These are phyloP conservation scores for Microtus pennsylvanicus DNA, from an alignment of 2,113 vertebrate species.

Conservation along the genomic window DNA sequence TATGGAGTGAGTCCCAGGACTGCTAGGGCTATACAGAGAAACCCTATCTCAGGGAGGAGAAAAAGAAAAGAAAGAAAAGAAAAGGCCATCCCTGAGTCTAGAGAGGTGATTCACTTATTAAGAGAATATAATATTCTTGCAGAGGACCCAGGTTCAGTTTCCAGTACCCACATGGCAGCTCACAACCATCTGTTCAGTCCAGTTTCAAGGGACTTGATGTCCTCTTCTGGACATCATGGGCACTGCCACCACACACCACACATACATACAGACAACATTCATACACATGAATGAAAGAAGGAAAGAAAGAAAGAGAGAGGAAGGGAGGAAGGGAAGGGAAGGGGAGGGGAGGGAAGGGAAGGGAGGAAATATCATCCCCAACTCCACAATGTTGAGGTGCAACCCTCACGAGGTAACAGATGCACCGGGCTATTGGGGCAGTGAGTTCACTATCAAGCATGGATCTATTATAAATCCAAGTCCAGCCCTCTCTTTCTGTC, in stretches of 20 bases:
- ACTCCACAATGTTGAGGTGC: not conserved
- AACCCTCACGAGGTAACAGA: not conserved
- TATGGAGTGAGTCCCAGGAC: not conserved
- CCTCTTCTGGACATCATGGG: not conserved
- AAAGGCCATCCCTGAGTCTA: not conserved
- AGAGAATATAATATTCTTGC: not conserved
- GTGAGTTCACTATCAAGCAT: not conserved
- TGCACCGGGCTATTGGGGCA: not conserved
- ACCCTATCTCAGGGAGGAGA: not conserved
- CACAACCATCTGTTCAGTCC: not conserved
- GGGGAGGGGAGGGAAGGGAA: fast-evolving
- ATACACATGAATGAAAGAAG: not conserved
- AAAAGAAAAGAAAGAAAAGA: too few species aligned
- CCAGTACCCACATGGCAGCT: not conserved
- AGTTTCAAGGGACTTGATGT: not conserved
- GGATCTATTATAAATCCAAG: not conserved
- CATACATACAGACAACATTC: not conserved
- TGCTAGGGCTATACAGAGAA: not conserved
- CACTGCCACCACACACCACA: not conserved
- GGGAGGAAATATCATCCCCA: too few species aligned
- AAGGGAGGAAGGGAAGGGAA: fast-evolving
- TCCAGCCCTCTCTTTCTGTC: not conserved
- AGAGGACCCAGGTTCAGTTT: not conserved
- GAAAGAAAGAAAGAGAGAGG: not conserved
- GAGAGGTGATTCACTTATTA: not conserved